Percentiles rank a stretch among this genome's conserved stretches.
Conservation (phyloP, 2,888 invertebrate species). For the Malthinus flaveolus region DNA sequence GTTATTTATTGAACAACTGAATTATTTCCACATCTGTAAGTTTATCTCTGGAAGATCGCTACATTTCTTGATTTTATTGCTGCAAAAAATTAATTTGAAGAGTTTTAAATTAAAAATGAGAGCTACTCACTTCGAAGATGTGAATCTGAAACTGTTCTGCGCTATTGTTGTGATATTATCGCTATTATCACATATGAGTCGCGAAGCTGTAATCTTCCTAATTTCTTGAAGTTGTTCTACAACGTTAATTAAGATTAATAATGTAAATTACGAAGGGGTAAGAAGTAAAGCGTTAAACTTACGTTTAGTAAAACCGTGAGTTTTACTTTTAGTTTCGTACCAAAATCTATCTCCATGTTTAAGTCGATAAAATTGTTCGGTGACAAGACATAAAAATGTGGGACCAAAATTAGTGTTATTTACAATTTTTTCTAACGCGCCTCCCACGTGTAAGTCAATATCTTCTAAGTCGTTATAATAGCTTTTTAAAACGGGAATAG, state of each 20-base stretch:
- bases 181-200: conserved; percentile 69
- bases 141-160: conserved; percentile 14
- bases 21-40: conserved; percentile 12
- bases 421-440: conserved; percentile 65
- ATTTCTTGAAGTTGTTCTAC: conserved; percentile 66
- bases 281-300: conserved; percentile 22
- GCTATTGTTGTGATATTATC: conserved; percentile 58
- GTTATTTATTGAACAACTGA: too few relatives aligned
- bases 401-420: conserved; percentile 68
- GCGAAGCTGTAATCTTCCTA: conserved; percentile 63
- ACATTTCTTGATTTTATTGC: conserved; percentile 10
- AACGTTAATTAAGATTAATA: conserved; percentile 23
- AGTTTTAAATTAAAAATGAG: background rate
- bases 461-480: conserved; percentile 69
- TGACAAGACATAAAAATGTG: conserved; percentile 74
- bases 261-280: background rate
- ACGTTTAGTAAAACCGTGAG: conserved; percentile 58
- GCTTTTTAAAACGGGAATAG: conserved; percentile 55
- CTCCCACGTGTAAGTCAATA: conserved; percentile 76
- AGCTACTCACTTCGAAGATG: background rate
- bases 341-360: conserved; percentile 73
- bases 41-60: conserved; percentile 4
- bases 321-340: conserved; percentile 63
- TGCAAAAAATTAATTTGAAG: background rate
- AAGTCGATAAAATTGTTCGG: conserved; percentile 69